Evolutionary conservation across 2,888 invertebrate species (phyloP), one percentile per base, ranked within the genome.

Genomic region (Xanthorhoe designata): DNA sequence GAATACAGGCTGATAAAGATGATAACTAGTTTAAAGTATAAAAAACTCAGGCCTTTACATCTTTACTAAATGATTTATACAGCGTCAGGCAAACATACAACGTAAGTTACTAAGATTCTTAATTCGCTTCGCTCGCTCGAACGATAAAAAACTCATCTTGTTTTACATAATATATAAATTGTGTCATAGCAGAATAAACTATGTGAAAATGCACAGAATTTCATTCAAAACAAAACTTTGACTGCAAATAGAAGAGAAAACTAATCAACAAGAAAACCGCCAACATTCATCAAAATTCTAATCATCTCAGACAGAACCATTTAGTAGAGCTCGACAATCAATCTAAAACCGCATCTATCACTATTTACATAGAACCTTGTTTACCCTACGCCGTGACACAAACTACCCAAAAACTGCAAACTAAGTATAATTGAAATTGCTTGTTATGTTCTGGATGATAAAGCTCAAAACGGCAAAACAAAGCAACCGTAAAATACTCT

Each of bases 331-430:
- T 32, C 52, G 3, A 29, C 29, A 54, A 65, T 63, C 45, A 60
- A 61, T 63, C 56, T 47, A 62, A 66, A 66, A 65, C 66, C 55
- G 15, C 62, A 63, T 60, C 55, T 63, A 65, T 65, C 9, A 42
- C 56, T 51, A 61, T 62, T 19, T n/a, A 35, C 5, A 57, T 38
- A 62, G 45, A 50, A 50, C 47, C 24, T 42, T 53, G 54, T 68
- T 64, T 50, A 53, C 64, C 24, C 56, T 52, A 38, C 47, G 51
- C 18, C 17, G 8, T 45, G 45, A 42, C 24, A 45, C 17, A n/a
- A 62, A 62, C 55, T 51, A 55, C 32, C 51, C 18, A 38, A 45
- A 51, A 53, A 53, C 47, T 10, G 15, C 2, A 38, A 35, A 15
- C 29, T 15, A 15, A 17, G 0, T 38, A 18, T 53, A 38, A 49